Conservation (phyloP, 2,113 vertebrate species). For the Choloepus hoffmanni region DNA sequence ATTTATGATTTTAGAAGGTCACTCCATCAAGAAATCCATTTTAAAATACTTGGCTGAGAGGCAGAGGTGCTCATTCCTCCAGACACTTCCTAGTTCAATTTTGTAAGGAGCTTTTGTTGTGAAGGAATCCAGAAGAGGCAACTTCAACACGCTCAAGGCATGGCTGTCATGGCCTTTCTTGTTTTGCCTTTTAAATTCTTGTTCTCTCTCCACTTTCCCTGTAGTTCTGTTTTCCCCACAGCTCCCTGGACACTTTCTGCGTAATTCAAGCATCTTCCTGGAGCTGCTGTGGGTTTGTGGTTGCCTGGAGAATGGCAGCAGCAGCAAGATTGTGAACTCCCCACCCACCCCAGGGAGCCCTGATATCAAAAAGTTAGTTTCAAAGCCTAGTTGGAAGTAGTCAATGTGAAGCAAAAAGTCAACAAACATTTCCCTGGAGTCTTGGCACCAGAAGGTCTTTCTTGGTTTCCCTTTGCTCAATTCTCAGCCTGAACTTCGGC, state of each 20-base stretch:
- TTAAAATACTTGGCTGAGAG: background rate
- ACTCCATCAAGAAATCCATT: background rate
- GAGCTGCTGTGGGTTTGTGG: constrained; percentile 16
- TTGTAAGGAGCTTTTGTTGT: background rate
- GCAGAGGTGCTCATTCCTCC: background rate
- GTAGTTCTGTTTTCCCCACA: background rate
- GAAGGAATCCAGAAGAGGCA: background rate
- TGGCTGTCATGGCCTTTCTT: background rate
- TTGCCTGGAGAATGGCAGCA: constrained; percentile 50
- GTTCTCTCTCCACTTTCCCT: background rate
- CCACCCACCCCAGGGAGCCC: constrained; percentile 17
- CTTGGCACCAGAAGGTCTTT: constrained; percentile 69
- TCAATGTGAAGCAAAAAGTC: constrained; percentile 69
- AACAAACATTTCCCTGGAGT: constrained; percentile 73
- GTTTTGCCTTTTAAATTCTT: background rate
- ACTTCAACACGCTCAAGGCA: background rate
- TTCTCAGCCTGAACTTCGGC: constrained; percentile 78
- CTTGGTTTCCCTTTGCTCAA: constrained; percentile 72
- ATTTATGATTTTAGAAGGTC: background rate
- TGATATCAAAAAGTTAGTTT: constrained; percentile 61
- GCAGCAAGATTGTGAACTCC: constrained; percentile 36
- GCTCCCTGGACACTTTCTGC: background rate
- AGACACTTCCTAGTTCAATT: fast-evolving
- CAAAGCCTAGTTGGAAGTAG: constrained; percentile 76
- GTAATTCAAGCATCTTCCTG: constrained; percentile 50